Conservation (phyloP, 2,113 vertebrate species). For the Phainopepla nitens region DNA sequence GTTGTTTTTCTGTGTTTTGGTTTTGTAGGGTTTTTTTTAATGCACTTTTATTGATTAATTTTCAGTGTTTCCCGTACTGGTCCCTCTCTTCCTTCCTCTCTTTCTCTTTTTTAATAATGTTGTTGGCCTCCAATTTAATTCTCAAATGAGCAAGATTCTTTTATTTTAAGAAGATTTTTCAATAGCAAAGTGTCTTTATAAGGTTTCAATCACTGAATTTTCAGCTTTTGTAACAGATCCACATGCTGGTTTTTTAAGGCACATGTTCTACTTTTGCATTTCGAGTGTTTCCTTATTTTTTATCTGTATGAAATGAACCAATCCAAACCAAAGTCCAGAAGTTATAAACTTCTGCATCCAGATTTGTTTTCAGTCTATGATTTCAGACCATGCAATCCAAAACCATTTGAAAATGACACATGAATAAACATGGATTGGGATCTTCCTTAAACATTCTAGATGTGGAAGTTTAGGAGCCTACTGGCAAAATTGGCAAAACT, state of each 20-base stretch:
- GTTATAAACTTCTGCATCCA: neutral
- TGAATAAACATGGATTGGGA: neutral
- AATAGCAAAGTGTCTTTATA: neutral
- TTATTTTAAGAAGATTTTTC: neutral
- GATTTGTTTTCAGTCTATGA: neutral
- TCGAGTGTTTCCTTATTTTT: neutral
- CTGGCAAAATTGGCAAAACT: neutral
- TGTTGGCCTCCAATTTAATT: neutral
- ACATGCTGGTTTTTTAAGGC: neutral
- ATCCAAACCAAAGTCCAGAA: neutral
- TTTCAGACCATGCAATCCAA: neutral
- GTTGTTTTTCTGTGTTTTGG: neutral
- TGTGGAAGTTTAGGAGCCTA: neutral
- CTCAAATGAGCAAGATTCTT: neutral
- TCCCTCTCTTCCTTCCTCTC: neutral
- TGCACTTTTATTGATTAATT: neutral
- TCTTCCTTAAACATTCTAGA: neutral
- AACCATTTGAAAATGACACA: neutral
- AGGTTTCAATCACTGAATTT: neutral
- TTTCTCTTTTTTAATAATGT: neutral
- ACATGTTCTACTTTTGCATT: neutral
- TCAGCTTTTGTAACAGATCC: neutral
- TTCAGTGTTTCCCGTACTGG: fast-evolving
- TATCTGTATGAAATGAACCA: neutral
- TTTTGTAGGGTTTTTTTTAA: neutral